Evolutionary conservation across 2,113 vertebrate genomes (phyloP), one percentile per base, ranked within the genome.

Genomic region (Meriones unguiculatus): DNA sequence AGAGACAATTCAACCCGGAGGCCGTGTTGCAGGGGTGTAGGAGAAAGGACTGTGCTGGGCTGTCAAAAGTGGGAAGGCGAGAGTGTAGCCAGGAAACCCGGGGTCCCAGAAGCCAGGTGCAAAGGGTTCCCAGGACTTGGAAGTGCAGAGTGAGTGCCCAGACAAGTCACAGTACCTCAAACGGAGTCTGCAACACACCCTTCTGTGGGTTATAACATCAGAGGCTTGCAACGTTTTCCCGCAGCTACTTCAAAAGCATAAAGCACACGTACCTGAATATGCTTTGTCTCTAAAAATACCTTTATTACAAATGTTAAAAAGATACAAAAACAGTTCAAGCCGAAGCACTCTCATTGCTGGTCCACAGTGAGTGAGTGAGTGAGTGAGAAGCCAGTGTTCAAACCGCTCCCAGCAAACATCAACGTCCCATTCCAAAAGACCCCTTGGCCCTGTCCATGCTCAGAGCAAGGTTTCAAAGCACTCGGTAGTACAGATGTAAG

Each of bases 351-450:
- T 72, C 17, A 46, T 59, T 41, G 54, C 50, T 90, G 54, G 85
- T 72, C 52, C 52, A 35, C 0, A 0, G 52, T 11, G 41, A 5
- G 30, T 62, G 17, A 50, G 9, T 32, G 46, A 0, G 52, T 11
- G 41, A 5, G 30, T 62, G 17, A 50, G 9, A 46, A 65, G 73
- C 84, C 28, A 4, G 54, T 17, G 65, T 52, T 80, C 52, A 24
- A 81, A 6, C 67, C 65, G 62, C 57, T 1, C n/a, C 62, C 17
- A 50, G 62, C 50, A 64, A 86, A 41, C 13, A 65, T 18, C 32
- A 81, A 57, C 50, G 54, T n/a, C 18, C 20, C 28, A 12, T 38
- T 52, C 38, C 87, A 18, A 59, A 32, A 62, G 65, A 59, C 54
- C 1, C 13, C 24, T n/a, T 32, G 54, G 81, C 75, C 54, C 41